phyloP scores from a whole-genome alignment of 2,113 vertebrate genomes.

The Megalops atlanticus region DNA sequence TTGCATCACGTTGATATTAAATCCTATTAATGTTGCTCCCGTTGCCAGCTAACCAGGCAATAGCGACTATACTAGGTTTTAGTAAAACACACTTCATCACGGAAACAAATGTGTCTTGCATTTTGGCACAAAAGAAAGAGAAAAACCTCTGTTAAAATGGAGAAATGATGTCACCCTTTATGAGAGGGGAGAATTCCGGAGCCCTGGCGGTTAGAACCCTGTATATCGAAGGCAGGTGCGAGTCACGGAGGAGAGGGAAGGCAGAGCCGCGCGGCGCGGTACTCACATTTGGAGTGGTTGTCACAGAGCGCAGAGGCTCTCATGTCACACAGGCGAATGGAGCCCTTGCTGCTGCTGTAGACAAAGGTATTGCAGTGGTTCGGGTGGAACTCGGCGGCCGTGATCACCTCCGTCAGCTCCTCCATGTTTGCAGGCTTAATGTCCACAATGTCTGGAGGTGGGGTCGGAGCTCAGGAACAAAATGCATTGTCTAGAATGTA shows the following conservation, averaged over 20 bases:
- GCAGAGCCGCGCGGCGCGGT: not conserved
- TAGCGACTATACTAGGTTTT: not conserved
- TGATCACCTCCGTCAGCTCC: slow-evolving; percentile 87
- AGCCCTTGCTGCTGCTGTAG: slow-evolving; percentile 90
- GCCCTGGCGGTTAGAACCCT: no score
- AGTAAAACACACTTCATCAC: not conserved
- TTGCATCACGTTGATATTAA: no score
- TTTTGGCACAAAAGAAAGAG: no score
- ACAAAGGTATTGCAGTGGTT: slow-evolving; percentile 87
- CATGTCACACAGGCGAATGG: slow-evolving; percentile 87
- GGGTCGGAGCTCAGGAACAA: slow-evolving; percentile 35
- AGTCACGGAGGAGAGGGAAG: not conserved
- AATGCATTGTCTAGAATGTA: not conserved
- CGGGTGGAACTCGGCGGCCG: slow-evolving; percentile 82
- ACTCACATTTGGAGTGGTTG: slow-evolving; percentile 85
- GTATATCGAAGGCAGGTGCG: no score
- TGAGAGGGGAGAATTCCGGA: no score
- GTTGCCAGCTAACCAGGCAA: not conserved
- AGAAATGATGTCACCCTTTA: no score
- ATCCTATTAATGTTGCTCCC: not conserved
- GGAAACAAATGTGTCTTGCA: no score
- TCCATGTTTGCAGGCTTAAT: slow-evolving; percentile 89
- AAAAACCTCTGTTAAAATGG: not conserved
- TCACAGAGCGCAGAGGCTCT: slow-evolving; percentile 80
- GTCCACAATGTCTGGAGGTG: slow-evolving; percentile 81